phyloP scores from a whole-genome alignment of 2,113 vertebrate species.

The Hymenochirus boettgeri region DNA sequence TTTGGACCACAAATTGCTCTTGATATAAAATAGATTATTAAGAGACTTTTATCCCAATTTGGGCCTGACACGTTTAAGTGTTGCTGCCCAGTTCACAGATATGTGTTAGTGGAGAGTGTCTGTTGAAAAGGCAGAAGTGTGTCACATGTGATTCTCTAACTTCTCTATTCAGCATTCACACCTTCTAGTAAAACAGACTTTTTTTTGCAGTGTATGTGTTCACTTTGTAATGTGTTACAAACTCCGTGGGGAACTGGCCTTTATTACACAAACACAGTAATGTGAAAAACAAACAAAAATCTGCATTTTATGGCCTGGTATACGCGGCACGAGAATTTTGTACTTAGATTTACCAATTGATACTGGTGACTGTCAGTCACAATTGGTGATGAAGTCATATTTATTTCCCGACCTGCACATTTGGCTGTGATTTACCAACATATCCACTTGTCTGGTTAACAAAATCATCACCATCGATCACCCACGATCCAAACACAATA shows the following conservation, averaged over 20 bases:
- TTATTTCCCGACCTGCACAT: no score
- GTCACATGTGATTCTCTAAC: slow-evolving; percentile 7
- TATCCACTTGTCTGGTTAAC: no score
- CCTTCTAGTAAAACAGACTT: neutral
- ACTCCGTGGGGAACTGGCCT: no score
- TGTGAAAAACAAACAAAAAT: no score
- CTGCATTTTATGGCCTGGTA: no score
- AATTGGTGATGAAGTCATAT: no score
- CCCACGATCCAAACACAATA: neutral
- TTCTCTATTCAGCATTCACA: neutral
- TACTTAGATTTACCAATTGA: no score
- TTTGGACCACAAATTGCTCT: slow-evolving; percentile 6
- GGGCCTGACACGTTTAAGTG: slow-evolving; percentile 11
- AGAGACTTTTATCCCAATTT: neutral
- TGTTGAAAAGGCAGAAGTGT: slow-evolving; percentile 31
- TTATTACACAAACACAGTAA: no score
- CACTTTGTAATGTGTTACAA: neutral
- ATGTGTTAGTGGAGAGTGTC: slow-evolving; percentile 12
- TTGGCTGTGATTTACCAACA: no score
- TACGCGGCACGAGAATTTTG: no score
- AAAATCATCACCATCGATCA: no score
- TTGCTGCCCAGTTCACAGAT: slow-evolving; percentile 10
- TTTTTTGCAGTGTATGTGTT: neutral
- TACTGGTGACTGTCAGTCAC: no score
- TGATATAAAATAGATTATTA: slow-evolving; percentile 19